These are phyloP conservation scores for Podarcis cretensis DNA, from an alignment of 2,113 vertebrate genomes.

Conservation along the genomic window DNA sequence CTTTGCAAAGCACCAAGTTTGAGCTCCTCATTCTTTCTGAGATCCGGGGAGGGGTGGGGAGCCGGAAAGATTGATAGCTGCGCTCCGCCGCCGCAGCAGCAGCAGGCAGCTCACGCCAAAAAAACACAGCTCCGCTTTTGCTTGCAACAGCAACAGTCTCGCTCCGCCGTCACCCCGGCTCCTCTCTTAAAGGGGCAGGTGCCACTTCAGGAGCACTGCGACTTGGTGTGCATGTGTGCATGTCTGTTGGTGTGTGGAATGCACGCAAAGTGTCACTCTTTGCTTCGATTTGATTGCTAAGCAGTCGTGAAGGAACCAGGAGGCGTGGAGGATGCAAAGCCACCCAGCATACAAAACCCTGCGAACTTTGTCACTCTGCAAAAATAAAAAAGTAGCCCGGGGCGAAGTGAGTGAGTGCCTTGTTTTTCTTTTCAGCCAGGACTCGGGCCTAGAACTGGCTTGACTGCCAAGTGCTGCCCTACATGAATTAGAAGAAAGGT, in stretches of 20 bases:
- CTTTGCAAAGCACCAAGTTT: background rate
- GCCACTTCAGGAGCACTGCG: background rate
- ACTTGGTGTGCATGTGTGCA: too few relatives aligned
- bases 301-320: background rate
- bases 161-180: background rate
- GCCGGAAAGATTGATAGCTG: background rate
- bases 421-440: background rate
- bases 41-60: background rate
- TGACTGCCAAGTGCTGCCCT: background rate
- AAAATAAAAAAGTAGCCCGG: too few relatives aligned
- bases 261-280: background rate
- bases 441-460: background rate
- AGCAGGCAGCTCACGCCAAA: background rate
- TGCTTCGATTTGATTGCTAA: background rate
- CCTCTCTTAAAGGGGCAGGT: constrained; percentile 9
- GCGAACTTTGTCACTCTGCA: background rate
- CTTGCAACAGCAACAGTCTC: background rate
- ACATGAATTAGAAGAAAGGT: background rate
- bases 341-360: background rate
- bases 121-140: background rate
- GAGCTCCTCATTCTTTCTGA: background rate
- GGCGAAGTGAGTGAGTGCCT: too few relatives aligned
- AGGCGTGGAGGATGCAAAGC: background rate
- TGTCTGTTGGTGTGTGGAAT: too few relatives aligned
- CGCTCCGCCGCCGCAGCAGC: background rate